A percentile compares a stretch with the other conserved stretches of the same genome.
Evolutionary conservation across 2,888 invertebrate species (phyloP).

Genomic region (Vesta saturnalis): DNA sequence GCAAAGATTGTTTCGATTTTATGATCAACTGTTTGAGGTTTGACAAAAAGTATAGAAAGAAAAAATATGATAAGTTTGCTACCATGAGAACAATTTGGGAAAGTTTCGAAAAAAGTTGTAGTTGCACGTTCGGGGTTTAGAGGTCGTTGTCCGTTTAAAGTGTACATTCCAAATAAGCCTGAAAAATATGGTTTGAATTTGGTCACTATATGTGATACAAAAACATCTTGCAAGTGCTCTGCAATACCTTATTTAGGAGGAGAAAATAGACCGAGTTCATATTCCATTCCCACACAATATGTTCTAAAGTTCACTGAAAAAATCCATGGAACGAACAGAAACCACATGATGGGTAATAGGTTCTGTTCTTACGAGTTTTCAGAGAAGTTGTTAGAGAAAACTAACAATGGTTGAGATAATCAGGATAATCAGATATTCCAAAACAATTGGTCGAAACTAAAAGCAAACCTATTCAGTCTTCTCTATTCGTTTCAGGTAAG

Average conservation of each 20-base stretch:
- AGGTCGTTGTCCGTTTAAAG: background rate
- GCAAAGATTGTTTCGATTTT: too few relatives aligned
- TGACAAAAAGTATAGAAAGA: too few relatives aligned
- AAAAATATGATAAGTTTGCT: too few relatives aligned
- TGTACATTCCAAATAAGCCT: background rate
- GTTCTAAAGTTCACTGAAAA: background rate
- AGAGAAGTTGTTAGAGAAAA: constrained; percentile 2
- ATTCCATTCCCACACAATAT: constrained; percentile 8
- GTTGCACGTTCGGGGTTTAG: too few relatives aligned
- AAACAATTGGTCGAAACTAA: background rate
- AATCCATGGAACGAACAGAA: background rate
- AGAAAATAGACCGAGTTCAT: background rate
- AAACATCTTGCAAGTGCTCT: background rate
- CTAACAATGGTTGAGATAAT: background rate
- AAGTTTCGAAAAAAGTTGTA: too few relatives aligned
- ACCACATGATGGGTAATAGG: background rate
- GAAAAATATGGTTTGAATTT: constrained; percentile 2
- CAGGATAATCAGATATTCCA: background rate
- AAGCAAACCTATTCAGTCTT: background rate
- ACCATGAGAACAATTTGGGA: too few relatives aligned
- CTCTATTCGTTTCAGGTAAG: background rate
- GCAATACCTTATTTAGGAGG: background rate
- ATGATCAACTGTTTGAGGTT: too few relatives aligned
- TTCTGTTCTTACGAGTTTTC: background rate
- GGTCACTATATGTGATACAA: background rate